Evolutionary conservation across 2,888 invertebrate species (phyloP), one percentile per base, ranked within the genome.

Genomic region (Nymphalis urticae): DNA sequence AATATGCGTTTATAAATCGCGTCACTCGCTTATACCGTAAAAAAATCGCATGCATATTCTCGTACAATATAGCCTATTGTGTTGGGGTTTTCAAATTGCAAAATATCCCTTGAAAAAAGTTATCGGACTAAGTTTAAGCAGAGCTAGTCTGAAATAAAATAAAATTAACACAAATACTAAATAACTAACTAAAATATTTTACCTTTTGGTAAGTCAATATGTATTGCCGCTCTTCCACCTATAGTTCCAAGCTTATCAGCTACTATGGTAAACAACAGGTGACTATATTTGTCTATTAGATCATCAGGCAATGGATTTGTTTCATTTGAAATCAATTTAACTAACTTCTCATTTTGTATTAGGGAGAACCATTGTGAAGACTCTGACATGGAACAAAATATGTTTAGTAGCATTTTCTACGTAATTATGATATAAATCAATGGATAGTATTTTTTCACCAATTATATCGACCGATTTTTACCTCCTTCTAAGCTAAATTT

Each of bases 401-500:
- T 13, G 16, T 53, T 42, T 2, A 32, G 54, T 27, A 8, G 8
- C 0, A 32, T 17, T 27, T 24, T 6, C 10, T 13, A 54, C 27
- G 2, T 54, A 17, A 32, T 27, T 56, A 61, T 6, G 0, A 54
- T 27, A 2, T 17, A 27, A 16, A 32, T 32, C 16, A 7, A 54
- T 56, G 4, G 19, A 32, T 5, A 4, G 2, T n/a, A 58, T 42
- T 13, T 42, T 42, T 13, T 42, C 42, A 42, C 13, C 13, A 13
- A 13, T 42, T 42, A 42, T 9, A 42, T 42, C 10, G 13, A n/a
- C 9, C 2, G 9, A 8, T n/a, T 58, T n/a, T 42, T 72, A 72
- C 72, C 72, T 69, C 67, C 69, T 50, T 69, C 69, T 54, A 72
- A 59, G n/a, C 61, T 54, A 73, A 87, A 86, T 17, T 56, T 68